Evolutionary conservation across 2,888 invertebrate species (phyloP).

Genomic region (Corbicula japonica): DNA sequence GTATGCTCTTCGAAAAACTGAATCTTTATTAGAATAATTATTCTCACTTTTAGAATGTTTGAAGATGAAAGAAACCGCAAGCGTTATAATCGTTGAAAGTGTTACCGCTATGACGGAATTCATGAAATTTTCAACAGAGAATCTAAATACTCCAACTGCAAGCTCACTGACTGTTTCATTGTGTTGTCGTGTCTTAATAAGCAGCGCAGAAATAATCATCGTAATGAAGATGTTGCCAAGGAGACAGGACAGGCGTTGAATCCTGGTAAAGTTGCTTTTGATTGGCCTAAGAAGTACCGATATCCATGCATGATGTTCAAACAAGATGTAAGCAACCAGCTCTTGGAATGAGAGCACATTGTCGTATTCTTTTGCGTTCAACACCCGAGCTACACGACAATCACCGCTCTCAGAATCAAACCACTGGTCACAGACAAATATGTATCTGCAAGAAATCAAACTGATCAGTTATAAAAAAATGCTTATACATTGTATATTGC

Average conservation of each 20-base stretch:
- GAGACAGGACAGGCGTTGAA: slow-evolving; percentile 77
- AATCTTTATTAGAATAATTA: slow-evolving; percentile 26
- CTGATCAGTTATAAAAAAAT: no score
- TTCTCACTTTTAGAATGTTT: slow-evolving; percentile 60
- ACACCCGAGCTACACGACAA: slow-evolving; percentile 85
- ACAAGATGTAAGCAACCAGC: slow-evolving; percentile 84
- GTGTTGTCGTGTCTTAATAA: slow-evolving; percentile 52
- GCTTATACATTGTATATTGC: no score
- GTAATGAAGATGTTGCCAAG: slow-evolving; percentile 74
- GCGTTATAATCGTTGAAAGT: slow-evolving; percentile 82
- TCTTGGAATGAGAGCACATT: slow-evolving; percentile 85
- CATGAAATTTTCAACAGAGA: slow-evolving; percentile 70
- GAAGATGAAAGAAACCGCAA: slow-evolving; percentile 79
- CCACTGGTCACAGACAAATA: slow-evolving; percentile 85
- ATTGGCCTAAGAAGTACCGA: slow-evolving; percentile 87
- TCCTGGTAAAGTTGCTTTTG: slow-evolving; percentile 86
- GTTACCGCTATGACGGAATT: slow-evolving; percentile 73
- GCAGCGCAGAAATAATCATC: slow-evolving; percentile 78
- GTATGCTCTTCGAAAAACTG: slow-evolving; percentile 36
- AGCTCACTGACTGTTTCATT: slow-evolving; percentile 55
- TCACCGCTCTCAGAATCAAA: slow-evolving; percentile 86
- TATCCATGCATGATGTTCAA: slow-evolving; percentile 87
- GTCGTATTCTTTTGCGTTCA: slow-evolving; percentile 84
- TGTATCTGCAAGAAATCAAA: slow-evolving; percentile 73
- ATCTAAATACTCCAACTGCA: slow-evolving; percentile 69